A percentile compares a stretch with the other conserved stretches of the same genome.
Evolutionary conservation across 2,113 vertebrate genomes (phyloP).

Genomic region (Danionella cerebrum): DNA sequence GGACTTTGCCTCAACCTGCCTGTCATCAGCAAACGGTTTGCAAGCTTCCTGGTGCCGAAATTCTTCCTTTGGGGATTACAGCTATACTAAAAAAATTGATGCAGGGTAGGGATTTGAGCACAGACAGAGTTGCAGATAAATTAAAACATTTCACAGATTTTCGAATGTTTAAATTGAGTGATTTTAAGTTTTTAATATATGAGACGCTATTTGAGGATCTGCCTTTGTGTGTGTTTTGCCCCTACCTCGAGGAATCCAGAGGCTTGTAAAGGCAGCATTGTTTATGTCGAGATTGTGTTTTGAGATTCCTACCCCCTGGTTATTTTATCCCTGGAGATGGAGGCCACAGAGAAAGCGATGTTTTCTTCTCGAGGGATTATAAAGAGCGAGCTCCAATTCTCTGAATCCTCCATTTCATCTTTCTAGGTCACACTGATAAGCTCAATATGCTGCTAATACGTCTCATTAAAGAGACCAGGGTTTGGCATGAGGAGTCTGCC

Average conservation of each 20-base stretch:
- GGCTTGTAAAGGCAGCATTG: neutral
- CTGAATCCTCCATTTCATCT: constrained; percentile 44
- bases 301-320: neutral
- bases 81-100: too few relatives aligned
- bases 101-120: too few relatives aligned
- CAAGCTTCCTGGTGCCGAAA: too few relatives aligned
- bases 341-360: constrained; percentile 4
- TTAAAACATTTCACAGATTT: too few relatives aligned
- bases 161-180: neutral
- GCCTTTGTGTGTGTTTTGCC: neutral
- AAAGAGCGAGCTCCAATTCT: constrained; percentile 36
- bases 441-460: constrained; percentile 30
- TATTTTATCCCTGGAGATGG: constrained; percentile 25
- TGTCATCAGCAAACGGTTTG: too few relatives aligned
- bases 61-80: too few relatives aligned
- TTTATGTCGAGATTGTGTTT: neutral
- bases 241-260: neutral
- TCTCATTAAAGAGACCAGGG: constrained; percentile 9
- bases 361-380: constrained; percentile 47
- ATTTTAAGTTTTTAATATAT: neutral
- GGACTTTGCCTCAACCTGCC: too few relatives aligned
- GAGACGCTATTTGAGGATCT: neutral
- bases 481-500: constrained; percentile 7
- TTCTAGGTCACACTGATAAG: constrained; percentile 50
- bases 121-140: too few relatives aligned